Evolutionary conservation across 2,797 vertebrate genomes (phyloP), one percentile per base, ranked within the genome.

Genomic region (Muscicapa comitata): DNA sequence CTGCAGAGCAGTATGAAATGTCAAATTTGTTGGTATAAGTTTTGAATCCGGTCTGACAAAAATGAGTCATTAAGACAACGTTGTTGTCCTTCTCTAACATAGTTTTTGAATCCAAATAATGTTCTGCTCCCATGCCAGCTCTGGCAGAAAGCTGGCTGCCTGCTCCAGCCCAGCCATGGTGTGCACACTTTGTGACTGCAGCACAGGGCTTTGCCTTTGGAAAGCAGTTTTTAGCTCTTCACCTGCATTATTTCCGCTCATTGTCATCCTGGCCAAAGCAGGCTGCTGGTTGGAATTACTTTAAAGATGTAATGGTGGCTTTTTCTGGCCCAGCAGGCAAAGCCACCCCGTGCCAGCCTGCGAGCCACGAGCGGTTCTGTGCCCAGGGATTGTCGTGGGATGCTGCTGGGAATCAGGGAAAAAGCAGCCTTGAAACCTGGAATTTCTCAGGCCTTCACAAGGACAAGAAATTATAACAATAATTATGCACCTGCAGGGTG

Each of bases 1-100:
- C 88, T 96, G 82, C 95, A 96, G 96, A 98, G 94, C 87, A 75
- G 95, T 96, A 97, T 91, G 96, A 98, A 98, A 98, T 98, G 96
- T 97, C 96, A 97, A 91, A 94, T 96, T 97, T 97, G 88, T 96
- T 96, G 93, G 92, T 88, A 67, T 97, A 97, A 96, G 94, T 97
- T 97, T 97, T 96, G 95, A 96, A 97, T 97, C 92, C 78, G 96
- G 88, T 95, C 96, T 97, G 96, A 97, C 92, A 95, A 97, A 97
- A 96, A 96, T 71, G 94, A 97, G 88, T 95, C 94, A 92, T 95
- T 95, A 96, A 96, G 84, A 95, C 75, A 95, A 96, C 92, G 86
- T 86, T 95, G 97, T 92, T 95, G 88, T 94, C 87, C 72, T 96
- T 92, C 92, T 87, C 78, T 93, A 95, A 91, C 83, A 92, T 76